A percentile compares a stretch with the other conserved stretches of the same genome.
phyloP scores from a whole-genome alignment of 2,797 vertebrate genomes.

The Sebastes oblongus region DNA sequence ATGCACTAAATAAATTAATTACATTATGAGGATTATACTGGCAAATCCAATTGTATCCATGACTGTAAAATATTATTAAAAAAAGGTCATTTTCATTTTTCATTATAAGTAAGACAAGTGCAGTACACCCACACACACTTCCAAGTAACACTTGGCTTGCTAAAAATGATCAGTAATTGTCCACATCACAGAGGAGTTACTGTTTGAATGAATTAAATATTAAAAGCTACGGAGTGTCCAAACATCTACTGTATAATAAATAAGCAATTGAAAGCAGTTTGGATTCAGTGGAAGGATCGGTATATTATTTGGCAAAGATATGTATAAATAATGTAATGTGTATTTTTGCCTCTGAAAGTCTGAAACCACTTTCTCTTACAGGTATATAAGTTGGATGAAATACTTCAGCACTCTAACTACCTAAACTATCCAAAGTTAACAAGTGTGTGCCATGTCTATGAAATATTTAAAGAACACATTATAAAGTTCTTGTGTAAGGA shows the following conservation, averaged over 20 bases:
- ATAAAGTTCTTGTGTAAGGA: too few relatives aligned
- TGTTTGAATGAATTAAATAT: background rate
- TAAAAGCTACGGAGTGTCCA: background rate
- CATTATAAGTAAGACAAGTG: background rate
- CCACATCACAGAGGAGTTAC: background rate
- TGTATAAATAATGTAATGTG: too few relatives aligned
- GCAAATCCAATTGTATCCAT: constrained; percentile 16
- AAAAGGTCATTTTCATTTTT: constrained; percentile 13
- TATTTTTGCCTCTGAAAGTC: background rate
- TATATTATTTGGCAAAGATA: background rate
- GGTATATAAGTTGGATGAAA: too few relatives aligned
- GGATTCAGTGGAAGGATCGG: background rate
- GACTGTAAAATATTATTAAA: background rate
- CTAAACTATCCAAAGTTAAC: too few relatives aligned
- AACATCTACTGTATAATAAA: background rate
- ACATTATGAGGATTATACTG: constrained; percentile 20
- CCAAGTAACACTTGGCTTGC: background rate
- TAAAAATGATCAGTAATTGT: background rate
- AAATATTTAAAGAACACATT: too few relatives aligned
- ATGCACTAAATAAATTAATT: constrained; percentile 1
- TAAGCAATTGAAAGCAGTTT: background rate
- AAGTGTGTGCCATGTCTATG: too few relatives aligned
- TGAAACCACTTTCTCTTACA: background rate
- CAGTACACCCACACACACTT: background rate
- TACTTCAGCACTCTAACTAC: too few relatives aligned